Base-by-base conservation (phyloP, 1,140 invertebrate genomes). In the Diorhabda carinulata region DNA sequence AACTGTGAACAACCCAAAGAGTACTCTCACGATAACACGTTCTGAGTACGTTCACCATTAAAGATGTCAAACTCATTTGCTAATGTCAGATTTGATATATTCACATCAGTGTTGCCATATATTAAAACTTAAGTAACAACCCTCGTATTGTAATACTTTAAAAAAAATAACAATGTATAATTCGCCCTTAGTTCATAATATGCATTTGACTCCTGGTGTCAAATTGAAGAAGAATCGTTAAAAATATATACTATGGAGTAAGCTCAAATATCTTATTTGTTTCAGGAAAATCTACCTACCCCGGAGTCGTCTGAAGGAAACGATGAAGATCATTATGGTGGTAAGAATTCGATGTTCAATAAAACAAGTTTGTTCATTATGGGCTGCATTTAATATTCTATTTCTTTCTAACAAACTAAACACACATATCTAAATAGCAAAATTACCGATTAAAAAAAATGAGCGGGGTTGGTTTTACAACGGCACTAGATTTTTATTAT, bases 311-410 rank as follows among this genome's bases (percentile, higher is more conserved):
- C 84, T 3, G 89, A 91, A 73, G 86, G 87, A 76, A 86, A 85
- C 68, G 89, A 90, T 70, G 89, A 91, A 66, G 89, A 91, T 75
- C 88, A 89, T 72, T 90, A 86, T 77, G 84, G 87, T 75, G 87
- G 89, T 90, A 83, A 88, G 70, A 52, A 3, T 44, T 40, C 2
- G 41, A 47, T 9, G 25, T 59, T 42, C 10, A 44, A 52, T 45
- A 4, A 57, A n/a, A 57, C 25, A 57, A 4, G 7, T 57, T 57
- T 4, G 25, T 25, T 25, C 25, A 25, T 25, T 25, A 25, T 25
- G 25, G 25, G 25, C n/a, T 52, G 47, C 47, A 25, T 25, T 52
- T 52, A 52, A 52, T 52, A 52, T 6, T 52, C n/a, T 52, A n/a
- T 52, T 52, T 52, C 47, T 52, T 52, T n/a, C n/a, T 8, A 52